Base-by-base conservation (phyloP, 2,113 vertebrate genomes). In the Toxotes jaculatrix region DNA sequence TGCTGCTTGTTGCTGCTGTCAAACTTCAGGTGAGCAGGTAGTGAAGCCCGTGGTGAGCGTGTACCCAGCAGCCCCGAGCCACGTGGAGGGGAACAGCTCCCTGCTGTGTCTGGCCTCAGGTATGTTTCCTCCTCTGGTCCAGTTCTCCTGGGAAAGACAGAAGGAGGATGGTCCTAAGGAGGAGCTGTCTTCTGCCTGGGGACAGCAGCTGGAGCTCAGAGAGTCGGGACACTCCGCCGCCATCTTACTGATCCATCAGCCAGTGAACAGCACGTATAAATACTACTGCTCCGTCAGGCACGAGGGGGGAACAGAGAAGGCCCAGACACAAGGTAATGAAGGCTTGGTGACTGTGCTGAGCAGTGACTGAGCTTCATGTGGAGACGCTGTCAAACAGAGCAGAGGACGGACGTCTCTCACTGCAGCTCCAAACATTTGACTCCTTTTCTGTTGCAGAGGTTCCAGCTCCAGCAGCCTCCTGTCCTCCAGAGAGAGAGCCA, bases 71-170 rank as follows among this genome's bases (percentile, higher is more conserved):
- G 77, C 72, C 67, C 77, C 21, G 21, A 36, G 62, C 13, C 80
- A 51, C 49, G 19, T 42, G 60, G 38, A 62, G 71, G 76, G 42
- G 60, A 56, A 3, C 38, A 87, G 61, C 56, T 17, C 45, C 61
- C 85, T 83, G 60, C 71, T 87, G 61, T 87, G 80, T 67, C 7
- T 79, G 76, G 85, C 85, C 60, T 76, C 80, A 36, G 16, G 0
- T 67, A 87, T 83, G 85, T 42, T 32, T 79, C 85, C 85, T 83
- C 76, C 85, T 80, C 17, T 42, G 76, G 85, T 83, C 70, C 40
- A 14, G 6, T 67, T 87, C 71, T 76, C 23, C 85, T 87, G 80
- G 85, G 79, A 7, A 10, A 87, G 61, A 38, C 59, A 19, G 5
- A 53, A 19, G 77, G 10, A 74, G n/a, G 2, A 34, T 9, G 36